These are phyloP conservation scores for Sebastiscus albofasciatus DNA, from an alignment of 2,797 vertebrate genomes.

Conservation along the genomic window DNA sequence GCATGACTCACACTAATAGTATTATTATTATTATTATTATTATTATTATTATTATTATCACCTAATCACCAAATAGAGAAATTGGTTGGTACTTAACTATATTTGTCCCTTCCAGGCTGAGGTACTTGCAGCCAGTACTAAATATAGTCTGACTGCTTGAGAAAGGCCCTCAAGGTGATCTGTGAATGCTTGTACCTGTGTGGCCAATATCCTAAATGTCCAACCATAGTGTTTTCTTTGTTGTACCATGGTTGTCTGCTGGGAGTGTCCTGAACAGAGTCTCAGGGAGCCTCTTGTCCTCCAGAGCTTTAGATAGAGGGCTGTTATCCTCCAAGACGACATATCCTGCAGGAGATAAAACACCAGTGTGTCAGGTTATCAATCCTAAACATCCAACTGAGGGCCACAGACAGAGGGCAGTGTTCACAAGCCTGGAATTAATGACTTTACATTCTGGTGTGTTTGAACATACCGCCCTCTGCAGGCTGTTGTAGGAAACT, in stretches of 20 bases:
- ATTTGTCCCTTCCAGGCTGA: slow-evolving; percentile 4
- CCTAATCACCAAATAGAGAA: slow-evolving; percentile 1
- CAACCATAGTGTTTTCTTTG: background rate
- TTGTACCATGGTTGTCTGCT: slow-evolving; percentile 81
- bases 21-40: too few relatives aligned
- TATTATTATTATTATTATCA: background rate
- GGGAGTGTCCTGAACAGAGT: slow-evolving; percentile 79
- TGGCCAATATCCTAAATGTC: background rate
- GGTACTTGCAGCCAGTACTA: background rate
- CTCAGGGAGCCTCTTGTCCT: slow-evolving; percentile 80
- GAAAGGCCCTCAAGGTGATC: background rate
- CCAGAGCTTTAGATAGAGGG: slow-evolving; percentile 75
- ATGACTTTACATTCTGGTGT: background rate
- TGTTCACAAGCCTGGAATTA: slow-evolving; percentile 39
- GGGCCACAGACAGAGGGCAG: slow-evolving; percentile 64
- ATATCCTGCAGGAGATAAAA: slow-evolving; percentile 75
- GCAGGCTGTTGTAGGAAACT: slow-evolving; percentile 35
- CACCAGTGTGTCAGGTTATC: background rate
- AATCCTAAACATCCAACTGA: background rate
- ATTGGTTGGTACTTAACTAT: slow-evolving; percentile 3
- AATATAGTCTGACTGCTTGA: background rate
- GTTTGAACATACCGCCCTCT: slow-evolving; percentile 36
- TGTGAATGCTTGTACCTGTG: background rate
- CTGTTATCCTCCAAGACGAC: slow-evolving; percentile 85
- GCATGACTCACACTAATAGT: background rate